Percentiles rank a stretch among this genome's conserved stretches.
Evolutionary conservation across 2,888 invertebrate species (phyloP).

Genomic region (Ashinkailepas kermadecensis): DNA sequence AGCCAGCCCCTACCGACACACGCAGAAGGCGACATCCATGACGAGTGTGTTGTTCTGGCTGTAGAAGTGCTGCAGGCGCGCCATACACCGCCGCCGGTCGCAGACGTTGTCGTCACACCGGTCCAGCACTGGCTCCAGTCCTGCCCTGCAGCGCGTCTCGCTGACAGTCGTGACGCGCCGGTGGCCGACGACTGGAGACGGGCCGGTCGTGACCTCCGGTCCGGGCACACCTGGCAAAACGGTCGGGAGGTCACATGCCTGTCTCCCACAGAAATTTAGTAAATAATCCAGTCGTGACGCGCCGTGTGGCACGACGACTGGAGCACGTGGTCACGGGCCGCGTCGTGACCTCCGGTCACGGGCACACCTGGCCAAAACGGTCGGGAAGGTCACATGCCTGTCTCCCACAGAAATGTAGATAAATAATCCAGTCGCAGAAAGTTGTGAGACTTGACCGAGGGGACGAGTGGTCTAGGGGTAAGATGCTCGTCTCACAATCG

Average conservation of each 20-base stretch:
- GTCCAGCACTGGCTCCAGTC: slow-evolving; percentile 74
- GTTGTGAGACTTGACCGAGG: slow-evolving; percentile 82
- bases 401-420: no score
- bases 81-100: slow-evolving; percentile 78
- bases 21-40: slow-evolving; percentile 82
- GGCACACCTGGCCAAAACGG: no score
- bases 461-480: slow-evolving; percentile 37
- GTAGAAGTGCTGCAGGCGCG: slow-evolving; percentile 75
- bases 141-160: slow-evolving; percentile 59
- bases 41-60: slow-evolving; percentile 25
- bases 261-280: no score
- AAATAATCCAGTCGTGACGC: slow-evolving; percentile 55
- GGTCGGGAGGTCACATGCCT: no score
- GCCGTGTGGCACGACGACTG: slow-evolving; percentile 83
- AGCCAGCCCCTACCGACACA: slow-evolving; percentile 67
- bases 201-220: no score
- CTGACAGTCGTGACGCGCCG: slow-evolving; percentile 70
- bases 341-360: no score
- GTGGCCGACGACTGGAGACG: slow-evolving; percentile 70
- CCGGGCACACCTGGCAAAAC: no score
- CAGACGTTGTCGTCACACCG: slow-evolving; percentile 70
- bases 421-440: slow-evolving; percentile 54
- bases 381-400: no score
- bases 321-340: slow-evolving; percentile 36
- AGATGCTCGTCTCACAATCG: no score